Base-by-base conservation (phyloP, 2,888 invertebrate species). In the Podabrus alpinus region DNA sequence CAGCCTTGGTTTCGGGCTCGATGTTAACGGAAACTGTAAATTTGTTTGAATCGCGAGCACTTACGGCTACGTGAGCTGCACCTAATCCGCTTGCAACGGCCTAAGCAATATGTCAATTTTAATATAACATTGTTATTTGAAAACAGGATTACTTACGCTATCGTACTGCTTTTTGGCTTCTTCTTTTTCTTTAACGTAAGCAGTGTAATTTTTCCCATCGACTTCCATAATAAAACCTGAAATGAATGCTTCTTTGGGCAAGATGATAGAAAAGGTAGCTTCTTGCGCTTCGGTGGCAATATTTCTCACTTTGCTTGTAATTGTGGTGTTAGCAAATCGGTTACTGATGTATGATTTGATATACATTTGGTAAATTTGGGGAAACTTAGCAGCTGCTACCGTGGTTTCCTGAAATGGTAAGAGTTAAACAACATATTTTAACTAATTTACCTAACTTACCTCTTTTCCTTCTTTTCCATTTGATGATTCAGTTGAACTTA, bases 211-310 rank as follows among this genome's bases (percentile, higher is more conserved):
- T 84, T 91, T 91, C 16, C 91, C 92, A 73, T 89, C 90, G 10
- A 92, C 87, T 72, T 90, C 91, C 93, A 93, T 93, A 59, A 90
- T 85, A 83, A 94, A 93, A 68, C 91, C 91, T 59, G 92, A 91
- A 79, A 93, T 92, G 84, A 92, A 93, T 0, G 93, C 93, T 0
- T 91, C 90, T 75, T 93, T 92, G 0, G 94, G 94, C 67, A 93
- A 85, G n/a, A 93, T 89, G 9, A 93, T 90, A 66, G 90, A 89
- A 86, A 93, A 93, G 62, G 89, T 88, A 5, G 92, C 90, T 84
- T 94, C 92, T 79, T 92, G 91, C 0, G 93, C 87, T 10, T 84
- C 86, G 66, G 88, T 87, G 9, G 90, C 90, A 1, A 90, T 89
- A 85, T 94, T 94, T 79, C 89, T 89, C 21, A 94, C 90, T 77